Conservation (phyloP, 2,113 vertebrate genomes). For the Bostrychus sinensis region DNA sequence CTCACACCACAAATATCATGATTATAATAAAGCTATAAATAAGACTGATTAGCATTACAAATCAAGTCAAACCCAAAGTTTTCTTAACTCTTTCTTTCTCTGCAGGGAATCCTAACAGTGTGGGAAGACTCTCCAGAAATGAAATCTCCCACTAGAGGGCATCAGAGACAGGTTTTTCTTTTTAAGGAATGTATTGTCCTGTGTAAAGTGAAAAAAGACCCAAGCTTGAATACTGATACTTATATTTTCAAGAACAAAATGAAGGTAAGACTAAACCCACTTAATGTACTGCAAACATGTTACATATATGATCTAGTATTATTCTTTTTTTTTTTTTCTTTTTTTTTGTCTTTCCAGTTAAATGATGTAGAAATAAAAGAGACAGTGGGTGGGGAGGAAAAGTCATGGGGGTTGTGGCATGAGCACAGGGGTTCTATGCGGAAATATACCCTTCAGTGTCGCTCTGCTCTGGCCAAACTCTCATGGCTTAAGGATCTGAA, state of each 20-base stretch:
- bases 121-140: conserved; percentile 94
- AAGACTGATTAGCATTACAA: too few relatives aligned
- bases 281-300: neutral
- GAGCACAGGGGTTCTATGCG: conserved; percentile 91
- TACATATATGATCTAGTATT: neutral
- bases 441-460: conserved; percentile 90
- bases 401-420: conserved; percentile 92
- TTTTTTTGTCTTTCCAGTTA: conserved; percentile 75
- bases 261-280: conserved; percentile 81
- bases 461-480: conserved; percentile 86
- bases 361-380: conserved; percentile 92
- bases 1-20: neutral
- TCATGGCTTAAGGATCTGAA: conserved; percentile 95
- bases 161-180: conserved; percentile 95
- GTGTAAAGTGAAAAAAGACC: conserved; percentile 90
- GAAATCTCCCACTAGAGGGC: conserved; percentile 88
- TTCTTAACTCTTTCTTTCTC: neutral
- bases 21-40: neutral
- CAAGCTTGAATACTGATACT: conserved; percentile 83
- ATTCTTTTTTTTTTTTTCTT: neutral
- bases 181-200: conserved; percentile 92
- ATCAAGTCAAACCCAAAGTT: too few relatives aligned
- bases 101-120: conserved; percentile 90
- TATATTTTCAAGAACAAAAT: conserved; percentile 96
- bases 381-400: conserved; percentile 88